A percentile compares a stretch with the other conserved stretches of the same genome.
These are phyloP conservation scores for Pandion haliaetus DNA, from an alignment of 2,113 vertebrate genomes.

Conservation along the genomic window DNA sequence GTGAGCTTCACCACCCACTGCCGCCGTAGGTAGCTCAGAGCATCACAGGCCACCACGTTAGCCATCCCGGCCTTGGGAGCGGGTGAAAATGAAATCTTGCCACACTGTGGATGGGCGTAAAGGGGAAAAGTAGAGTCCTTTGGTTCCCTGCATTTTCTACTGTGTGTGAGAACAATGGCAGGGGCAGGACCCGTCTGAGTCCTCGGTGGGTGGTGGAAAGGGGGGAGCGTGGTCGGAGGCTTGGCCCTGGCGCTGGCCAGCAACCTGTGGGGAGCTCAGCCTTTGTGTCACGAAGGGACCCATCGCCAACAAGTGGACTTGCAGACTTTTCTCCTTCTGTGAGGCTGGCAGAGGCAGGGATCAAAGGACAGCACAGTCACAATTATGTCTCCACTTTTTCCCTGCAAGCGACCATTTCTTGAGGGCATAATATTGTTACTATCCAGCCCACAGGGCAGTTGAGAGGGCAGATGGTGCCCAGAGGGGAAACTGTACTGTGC, in stretches of 20 bases:
- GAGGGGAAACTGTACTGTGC: background rate
- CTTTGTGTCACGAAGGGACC: background rate
- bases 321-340: background rate
- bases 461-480: background rate
- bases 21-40: accelerated
- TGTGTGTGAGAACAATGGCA: accelerated
- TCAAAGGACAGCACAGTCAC: background rate
- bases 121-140: background rate
- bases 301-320: background rate
- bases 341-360: background rate
- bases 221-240: too few species aligned
- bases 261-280: background rate
- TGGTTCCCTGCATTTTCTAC: background rate
- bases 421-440: background rate
- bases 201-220: background rate
- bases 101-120: background rate
- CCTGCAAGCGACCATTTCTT: background rate
- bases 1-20: background rate
- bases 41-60: background rate
- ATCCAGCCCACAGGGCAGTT: background rate
- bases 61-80: background rate
- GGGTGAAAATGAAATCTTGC: background rate
- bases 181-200: background rate
- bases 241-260: background rate
- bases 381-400: background rate